These are phyloP conservation scores for Boloria euphrosyne DNA, from an alignment of 2,888 invertebrate species.

Conservation along the genomic window DNA sequence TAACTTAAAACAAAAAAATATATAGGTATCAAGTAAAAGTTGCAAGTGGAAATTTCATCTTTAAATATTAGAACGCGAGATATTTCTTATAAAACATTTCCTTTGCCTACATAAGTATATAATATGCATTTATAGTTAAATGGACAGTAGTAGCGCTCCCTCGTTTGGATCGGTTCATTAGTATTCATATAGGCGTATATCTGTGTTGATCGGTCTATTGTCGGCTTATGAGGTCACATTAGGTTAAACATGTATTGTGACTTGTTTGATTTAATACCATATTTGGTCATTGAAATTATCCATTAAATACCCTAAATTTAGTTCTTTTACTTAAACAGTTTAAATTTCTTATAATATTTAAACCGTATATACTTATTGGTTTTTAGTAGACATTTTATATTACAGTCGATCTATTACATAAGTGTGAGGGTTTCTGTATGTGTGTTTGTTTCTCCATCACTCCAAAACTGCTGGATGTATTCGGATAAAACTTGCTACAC, in stretches of 20 bases:
- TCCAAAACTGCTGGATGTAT: too few species aligned
- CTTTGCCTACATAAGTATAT: slow-evolving; percentile 7
- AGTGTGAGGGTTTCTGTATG: too few species aligned
- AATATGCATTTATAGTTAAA: slow-evolving; percentile 8
- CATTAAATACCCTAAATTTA: not conserved
- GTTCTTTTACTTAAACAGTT: not conserved
- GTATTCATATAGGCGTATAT: slow-evolving; percentile 33
- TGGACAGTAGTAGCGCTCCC: slow-evolving; percentile 29
- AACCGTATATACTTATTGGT: too few species aligned
- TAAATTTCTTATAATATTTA: too few species aligned
- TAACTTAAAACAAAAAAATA: too few species aligned
- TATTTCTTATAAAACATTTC: not conserved
- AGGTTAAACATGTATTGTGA: slow-evolving; percentile 27
- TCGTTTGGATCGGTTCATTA: slow-evolving; percentile 26
- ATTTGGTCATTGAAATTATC: not conserved
- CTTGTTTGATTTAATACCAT: slow-evolving; percentile 18
- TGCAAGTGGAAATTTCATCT: too few species aligned
- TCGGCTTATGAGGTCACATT: slow-evolving; percentile 32
- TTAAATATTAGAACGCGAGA: not conserved
- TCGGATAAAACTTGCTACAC: too few species aligned
- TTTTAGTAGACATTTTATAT: too few species aligned
- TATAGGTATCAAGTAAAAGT: too few species aligned
- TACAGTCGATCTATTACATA: too few species aligned
- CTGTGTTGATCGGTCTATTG: slow-evolving; percentile 30
- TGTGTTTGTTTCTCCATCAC: too few species aligned